Conservation (phyloP, 1,140 invertebrate genomes). For the Heliconius eleuchia region DNA sequence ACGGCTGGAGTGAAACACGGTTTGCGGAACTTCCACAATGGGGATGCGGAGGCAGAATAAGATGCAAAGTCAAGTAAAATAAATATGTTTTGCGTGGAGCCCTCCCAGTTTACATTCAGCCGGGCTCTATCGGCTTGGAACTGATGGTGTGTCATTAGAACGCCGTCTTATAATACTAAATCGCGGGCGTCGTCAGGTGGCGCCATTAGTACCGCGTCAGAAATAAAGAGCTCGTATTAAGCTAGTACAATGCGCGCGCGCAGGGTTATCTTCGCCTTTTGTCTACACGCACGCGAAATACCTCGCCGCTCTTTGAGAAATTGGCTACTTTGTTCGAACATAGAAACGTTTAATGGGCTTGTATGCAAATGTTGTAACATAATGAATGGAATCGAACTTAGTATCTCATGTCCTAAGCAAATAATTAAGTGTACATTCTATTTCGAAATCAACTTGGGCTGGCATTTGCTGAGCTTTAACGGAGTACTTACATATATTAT, state of each 20-base stretch:
- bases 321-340: constrained; percentile 36
- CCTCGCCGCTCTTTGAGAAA: constrained; percentile 37
- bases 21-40: background rate
- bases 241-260: constrained; percentile 29
- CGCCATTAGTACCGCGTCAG: constrained; percentile 52
- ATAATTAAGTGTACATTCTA: constrained; percentile 18
- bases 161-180: constrained; percentile 33
- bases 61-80: constrained; percentile 32
- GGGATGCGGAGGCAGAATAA: constrained; percentile 14
- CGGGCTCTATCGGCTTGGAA: constrained; percentile 26
- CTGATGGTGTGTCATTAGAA: constrained; percentile 36
- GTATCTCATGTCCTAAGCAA: constrained; percentile 19
- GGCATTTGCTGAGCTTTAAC: constrained; percentile 7
- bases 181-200: constrained; percentile 51
- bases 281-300: constrained; percentile 41
- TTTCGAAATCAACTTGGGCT: constrained; percentile 17
- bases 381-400: constrained; percentile 26
- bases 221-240: constrained; percentile 31
- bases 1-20: background rate
- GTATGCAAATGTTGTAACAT: constrained; percentile 30
- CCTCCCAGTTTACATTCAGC: constrained; percentile 39
- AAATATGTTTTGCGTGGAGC: constrained; percentile 30
- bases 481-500: background rate
- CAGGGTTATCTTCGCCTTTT: constrained; percentile 41
- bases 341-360: constrained; percentile 30